phyloP scores from a whole-genome alignment of 2,888 invertebrate species.

The Drosophila robusta region DNA sequence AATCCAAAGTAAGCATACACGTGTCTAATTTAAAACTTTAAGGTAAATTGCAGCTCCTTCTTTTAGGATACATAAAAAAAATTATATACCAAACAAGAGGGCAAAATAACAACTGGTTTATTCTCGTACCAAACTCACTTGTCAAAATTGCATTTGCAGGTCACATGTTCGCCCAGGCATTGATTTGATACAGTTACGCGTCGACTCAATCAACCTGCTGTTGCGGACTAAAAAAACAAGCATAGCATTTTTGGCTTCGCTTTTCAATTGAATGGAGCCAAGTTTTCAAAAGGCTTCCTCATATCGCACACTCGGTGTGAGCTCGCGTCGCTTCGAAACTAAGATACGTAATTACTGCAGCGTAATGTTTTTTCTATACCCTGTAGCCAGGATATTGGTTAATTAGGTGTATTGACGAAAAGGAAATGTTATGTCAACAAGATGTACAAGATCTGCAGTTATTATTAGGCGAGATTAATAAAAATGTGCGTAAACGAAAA shows the following conservation, averaged over 20 bases:
- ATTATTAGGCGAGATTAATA: no score
- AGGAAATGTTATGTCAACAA: no score
- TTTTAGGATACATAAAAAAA: slow-evolving; percentile 1
- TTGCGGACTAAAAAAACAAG: slow-evolving; percentile 1
- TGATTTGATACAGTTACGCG: slow-evolving; percentile 43
- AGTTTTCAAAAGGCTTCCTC: not conserved
- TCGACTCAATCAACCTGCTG: slow-evolving; percentile 1
- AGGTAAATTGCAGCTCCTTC: not conserved
- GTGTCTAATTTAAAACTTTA: no score
- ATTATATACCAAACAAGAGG: not conserved
- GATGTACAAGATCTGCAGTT: no score
- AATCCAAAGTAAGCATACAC: no score
- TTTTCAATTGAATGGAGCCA: slow-evolving; percentile 14
- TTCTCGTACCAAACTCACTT: slow-evolving; percentile 38
- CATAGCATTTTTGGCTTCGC: slow-evolving; percentile 4
- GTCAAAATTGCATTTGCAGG: slow-evolving; percentile 48
- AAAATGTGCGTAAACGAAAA: no score
- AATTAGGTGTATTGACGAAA: no score
- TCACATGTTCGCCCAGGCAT: slow-evolving; percentile 18
- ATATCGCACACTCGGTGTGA: no score
- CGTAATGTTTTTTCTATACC: slow-evolving; percentile 4
- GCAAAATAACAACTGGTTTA: slow-evolving; percentile 4
- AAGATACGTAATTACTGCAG: slow-evolving; percentile 25
- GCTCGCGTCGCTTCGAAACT: slow-evolving; percentile 1
- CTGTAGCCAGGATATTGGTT: not conserved